phyloP scores from a whole-genome alignment of 2,113 vertebrate genomes.

The Callaeas wilsoni region DNA sequence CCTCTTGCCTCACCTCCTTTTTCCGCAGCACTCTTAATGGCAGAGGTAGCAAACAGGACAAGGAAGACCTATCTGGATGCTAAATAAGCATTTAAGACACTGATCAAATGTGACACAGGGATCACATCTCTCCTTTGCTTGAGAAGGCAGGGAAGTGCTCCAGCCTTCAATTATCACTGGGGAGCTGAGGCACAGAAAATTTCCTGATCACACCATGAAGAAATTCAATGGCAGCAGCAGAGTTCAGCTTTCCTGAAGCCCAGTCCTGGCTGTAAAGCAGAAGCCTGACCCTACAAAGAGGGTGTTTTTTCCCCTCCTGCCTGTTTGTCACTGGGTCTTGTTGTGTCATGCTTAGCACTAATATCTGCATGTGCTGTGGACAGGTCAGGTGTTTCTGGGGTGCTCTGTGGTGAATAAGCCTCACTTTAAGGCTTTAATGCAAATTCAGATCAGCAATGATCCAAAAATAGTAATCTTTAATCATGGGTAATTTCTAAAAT shows the following conservation, averaged over 20 bases:
- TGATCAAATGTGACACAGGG: not conserved
- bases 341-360: not conserved
- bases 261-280: not conserved
- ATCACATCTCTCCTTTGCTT: not conserved
- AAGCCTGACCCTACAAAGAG: not conserved
- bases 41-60: not conserved
- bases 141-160: not conserved
- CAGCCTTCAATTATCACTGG: not conserved
- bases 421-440: not conserved
- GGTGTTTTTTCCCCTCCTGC: not conserved
- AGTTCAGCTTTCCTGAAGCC: not conserved
- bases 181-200: not conserved
- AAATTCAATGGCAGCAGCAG: not conserved
- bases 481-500: conserved; percentile 19
- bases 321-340: not conserved
- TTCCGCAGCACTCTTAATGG: not conserved
- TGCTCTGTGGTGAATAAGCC: not conserved
- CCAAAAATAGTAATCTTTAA: conserved; percentile 15
- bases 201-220: not conserved
- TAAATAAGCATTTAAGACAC: not conserved
- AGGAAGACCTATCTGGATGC: not conserved
- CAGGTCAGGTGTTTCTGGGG: not conserved
- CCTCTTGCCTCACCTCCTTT: not conserved
- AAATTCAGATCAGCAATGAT: not conserved
- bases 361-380: not conserved